A percentile compares a stretch with the other conserved stretches of the same genome.
Evolutionary conservation across 2,797 vertebrate genomes (phyloP).

Genomic region (Remorina albescens): DNA sequence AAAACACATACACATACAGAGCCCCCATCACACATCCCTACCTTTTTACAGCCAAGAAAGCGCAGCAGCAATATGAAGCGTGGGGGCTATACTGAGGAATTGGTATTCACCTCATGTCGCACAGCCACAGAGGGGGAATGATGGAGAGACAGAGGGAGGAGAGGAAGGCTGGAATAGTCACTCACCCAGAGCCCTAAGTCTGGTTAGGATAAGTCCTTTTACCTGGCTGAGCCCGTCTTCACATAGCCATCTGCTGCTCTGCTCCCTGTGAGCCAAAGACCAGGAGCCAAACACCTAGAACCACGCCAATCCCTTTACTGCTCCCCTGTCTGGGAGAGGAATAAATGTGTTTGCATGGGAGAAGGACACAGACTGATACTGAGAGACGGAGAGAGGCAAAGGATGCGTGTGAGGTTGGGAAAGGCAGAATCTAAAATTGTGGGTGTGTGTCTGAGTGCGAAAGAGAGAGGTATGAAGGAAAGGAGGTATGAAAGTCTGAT

Average conservation of each 20-base stretch:
- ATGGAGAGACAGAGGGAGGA: slow-evolving; percentile 43
- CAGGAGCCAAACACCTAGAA: slow-evolving; percentile 69
- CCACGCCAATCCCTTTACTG: slow-evolving; percentile 70
- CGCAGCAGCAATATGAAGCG: slow-evolving; percentile 61
- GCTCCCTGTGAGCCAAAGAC: slow-evolving; percentile 63
- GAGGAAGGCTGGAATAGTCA: slow-evolving; percentile 60
- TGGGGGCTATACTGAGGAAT: slow-evolving; percentile 67
- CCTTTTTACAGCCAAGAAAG: slow-evolving; percentile 61
- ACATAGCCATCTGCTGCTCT: slow-evolving; percentile 75
- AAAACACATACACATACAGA: slow-evolving; percentile 12
- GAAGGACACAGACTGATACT: slow-evolving; percentile 41
- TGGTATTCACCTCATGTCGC: slow-evolving; percentile 81
- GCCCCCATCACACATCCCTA: slow-evolving; percentile 43
- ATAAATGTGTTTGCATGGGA: slow-evolving; percentile 60
- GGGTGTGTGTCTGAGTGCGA: slow-evolving; percentile 27
- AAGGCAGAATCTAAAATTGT: slow-evolving; percentile 43
- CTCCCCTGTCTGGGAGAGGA: slow-evolving; percentile 64
- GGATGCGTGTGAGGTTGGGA: slow-evolving; percentile 52
- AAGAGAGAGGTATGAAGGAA: slow-evolving; percentile 50
- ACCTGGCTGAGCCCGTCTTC: slow-evolving; percentile 79
- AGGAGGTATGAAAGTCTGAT: slow-evolving; percentile 64
- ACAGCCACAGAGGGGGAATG: slow-evolving; percentile 51
- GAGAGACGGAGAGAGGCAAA: slow-evolving; percentile 33
- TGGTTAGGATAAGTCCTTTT: slow-evolving; percentile 77
- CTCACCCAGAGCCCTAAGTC: slow-evolving; percentile 63